Evolutionary conservation across 2,113 vertebrate species (phyloP).

Genomic region (Ceyx melanurus): DNA sequence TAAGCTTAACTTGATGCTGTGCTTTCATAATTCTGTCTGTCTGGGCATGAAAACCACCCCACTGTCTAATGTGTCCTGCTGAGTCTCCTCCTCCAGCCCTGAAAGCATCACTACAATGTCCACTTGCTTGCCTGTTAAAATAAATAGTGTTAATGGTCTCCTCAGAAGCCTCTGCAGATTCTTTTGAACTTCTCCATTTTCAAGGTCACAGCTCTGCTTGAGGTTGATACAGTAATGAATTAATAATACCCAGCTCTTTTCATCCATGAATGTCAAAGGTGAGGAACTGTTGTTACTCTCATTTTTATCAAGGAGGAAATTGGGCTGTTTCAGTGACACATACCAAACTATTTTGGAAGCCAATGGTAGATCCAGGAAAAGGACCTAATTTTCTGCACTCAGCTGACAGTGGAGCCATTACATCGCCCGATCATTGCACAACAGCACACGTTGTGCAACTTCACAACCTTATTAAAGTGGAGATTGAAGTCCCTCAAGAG

Average conservation of each 20-base stretch:
- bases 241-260: conserved; percentile 41
- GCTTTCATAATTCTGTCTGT: background rate
- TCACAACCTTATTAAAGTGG: background rate
- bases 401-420: background rate
- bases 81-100: background rate
- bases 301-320: conserved; percentile 47
- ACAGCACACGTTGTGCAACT: background rate
- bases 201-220: conserved; percentile 43
- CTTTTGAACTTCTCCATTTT: conserved; percentile 34
- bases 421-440: background rate
- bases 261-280: conserved; percentile 39
- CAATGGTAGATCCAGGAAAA: background rate
- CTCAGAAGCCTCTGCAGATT: background rate
- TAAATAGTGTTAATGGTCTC: background rate
- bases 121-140: background rate
- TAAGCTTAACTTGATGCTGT: background rate
- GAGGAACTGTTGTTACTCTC: conserved; percentile 11
- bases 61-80: background rate
- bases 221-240: conserved; percentile 48
- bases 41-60: background rate
- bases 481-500: conserved; percentile 12
- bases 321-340: conserved; percentile 12
- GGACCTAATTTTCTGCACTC: background rate
- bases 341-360: background rate
- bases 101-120: background rate